Evolutionary conservation across 1,140 invertebrate species (phyloP), one percentile per base, ranked within the genome.

Genomic region (Magallana gigas): DNA sequence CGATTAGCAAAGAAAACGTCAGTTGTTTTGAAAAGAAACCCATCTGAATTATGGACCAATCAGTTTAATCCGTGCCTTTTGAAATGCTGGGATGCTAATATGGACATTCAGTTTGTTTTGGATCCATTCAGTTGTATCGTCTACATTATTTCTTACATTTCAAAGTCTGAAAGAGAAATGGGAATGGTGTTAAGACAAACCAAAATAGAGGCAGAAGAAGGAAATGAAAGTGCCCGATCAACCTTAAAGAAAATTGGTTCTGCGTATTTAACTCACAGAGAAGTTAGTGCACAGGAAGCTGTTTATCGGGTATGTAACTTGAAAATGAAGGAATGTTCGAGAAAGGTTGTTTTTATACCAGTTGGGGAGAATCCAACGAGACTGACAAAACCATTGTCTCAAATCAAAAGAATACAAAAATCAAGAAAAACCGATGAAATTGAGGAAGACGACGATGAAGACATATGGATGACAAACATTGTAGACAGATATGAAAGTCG

Each of bases 221-320:
- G 23, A 16, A 90, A 90, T 87, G 14, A 57, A 14, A 60, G 81
- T 86, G 87, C 81, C 57, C 81, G 9, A 36, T 29, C 62, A 81
- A 87, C 84, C 76, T 83, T 86, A n/a, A 86, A 86, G 60, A 82
- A 23, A 59, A 85, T 85, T 6, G 85, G 85, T 0, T 83, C 57
- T 68, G 85, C 76, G 1, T 90, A 90, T 87, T 23, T 90, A 14
- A 80, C 84, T 64, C 80, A 87, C 60, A 80, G 87, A 82, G 87
- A 90, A 80, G 68, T 90, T 1, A 83, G 85, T 76, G 89, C 68
- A 48, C 87, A 88, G 56, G 89, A 90, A 82, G 89, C 89, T 16
- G 60, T 86, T 12, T 88, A 71, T 36, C 23, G 87, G 7, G 85
- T 88, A 0, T 23, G 23, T 23, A 23, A 23, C 23, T 1, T 23